Percentiles rank a stretch among this genome's conserved stretches.
phyloP scores from a whole-genome alignment of 2,888 invertebrate genomes.

The Rhimphoctona megacephalus region DNA sequence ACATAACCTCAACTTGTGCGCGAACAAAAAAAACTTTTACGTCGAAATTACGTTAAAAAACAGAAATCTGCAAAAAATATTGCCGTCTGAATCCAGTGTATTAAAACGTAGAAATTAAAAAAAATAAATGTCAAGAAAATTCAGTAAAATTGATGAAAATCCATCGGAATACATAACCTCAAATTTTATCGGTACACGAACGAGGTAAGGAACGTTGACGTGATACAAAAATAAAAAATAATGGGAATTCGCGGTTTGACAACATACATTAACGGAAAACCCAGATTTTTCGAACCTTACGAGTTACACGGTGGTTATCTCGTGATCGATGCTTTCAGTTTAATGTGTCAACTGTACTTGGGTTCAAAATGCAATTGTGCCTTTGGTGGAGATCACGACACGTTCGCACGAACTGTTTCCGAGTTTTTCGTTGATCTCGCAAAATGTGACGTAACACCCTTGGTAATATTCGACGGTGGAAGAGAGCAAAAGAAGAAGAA shows the following conservation, averaged over 20 bases:
- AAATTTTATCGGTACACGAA: background rate
- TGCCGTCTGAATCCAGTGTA: background rate
- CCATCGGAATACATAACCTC: background rate
- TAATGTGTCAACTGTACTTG: slow-evolving; percentile 90
- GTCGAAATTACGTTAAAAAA: too few relatives aligned
- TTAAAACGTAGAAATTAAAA: background rate
- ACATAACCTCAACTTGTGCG: too few relatives aligned
- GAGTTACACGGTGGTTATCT: slow-evolving; percentile 89
- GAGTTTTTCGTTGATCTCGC: slow-evolving; percentile 90
- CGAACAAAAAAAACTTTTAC: too few relatives aligned
- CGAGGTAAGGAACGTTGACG: background rate
- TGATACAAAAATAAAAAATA: background rate
- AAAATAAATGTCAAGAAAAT: background rate
- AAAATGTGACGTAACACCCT: slow-evolving; percentile 90
- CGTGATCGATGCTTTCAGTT: slow-evolving; percentile 93
- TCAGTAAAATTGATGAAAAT: background rate
- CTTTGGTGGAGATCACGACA: slow-evolving; percentile 95
- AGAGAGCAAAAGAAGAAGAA: slow-evolving; percentile 90
- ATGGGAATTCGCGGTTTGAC: slow-evolving; percentile 96
- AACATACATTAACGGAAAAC: slow-evolving; percentile 90
- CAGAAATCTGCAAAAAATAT: background rate
- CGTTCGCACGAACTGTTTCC: slow-evolving; percentile 88
- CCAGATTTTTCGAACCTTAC: slow-evolving; percentile 88
- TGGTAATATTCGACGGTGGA: slow-evolving; percentile 93
- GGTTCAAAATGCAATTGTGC: slow-evolving; percentile 88